A percentile compares a stretch with the other conserved stretches of the same genome.
phyloP scores from a whole-genome alignment of 2,113 vertebrate species.

The Hemichromis elongatus region DNA sequence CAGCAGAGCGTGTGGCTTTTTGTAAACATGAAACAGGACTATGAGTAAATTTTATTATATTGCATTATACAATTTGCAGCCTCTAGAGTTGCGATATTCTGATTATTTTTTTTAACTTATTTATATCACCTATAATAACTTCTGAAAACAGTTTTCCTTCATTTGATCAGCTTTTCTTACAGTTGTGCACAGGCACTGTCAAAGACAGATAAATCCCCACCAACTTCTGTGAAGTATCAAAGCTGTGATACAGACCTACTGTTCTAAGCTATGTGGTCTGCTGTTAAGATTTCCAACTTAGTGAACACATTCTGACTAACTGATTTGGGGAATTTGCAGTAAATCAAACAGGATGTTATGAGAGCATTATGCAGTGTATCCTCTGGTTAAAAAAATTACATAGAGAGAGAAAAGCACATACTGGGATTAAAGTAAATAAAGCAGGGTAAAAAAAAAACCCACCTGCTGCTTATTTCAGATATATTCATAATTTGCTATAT shows the following conservation, averaged over 20 bases:
- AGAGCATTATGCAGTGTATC: background rate
- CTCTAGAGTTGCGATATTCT: background rate
- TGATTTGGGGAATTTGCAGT: background rate
- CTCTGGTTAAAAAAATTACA: background rate
- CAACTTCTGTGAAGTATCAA: background rate
- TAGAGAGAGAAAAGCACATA: background rate
- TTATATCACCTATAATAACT: background rate
- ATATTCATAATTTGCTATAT: background rate
- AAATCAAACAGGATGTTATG: background rate
- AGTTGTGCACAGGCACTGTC: background rate
- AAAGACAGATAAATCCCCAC: background rate
- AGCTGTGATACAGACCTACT: background rate
- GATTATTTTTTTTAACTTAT: background rate
- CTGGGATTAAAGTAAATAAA: constrained; percentile 11
- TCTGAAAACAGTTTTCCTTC: background rate
- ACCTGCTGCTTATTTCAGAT: background rate
- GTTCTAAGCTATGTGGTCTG: background rate
- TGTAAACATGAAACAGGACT: background rate
- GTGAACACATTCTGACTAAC: background rate
- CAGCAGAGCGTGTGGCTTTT: constrained; percentile 12
- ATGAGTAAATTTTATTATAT: background rate
- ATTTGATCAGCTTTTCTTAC: background rate
- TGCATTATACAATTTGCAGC: background rate
- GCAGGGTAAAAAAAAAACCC: background rate
- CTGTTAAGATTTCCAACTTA: background rate